phyloP scores from a whole-genome alignment of 1,140 invertebrate species.

The Oedothorax gibbosus region DNA sequence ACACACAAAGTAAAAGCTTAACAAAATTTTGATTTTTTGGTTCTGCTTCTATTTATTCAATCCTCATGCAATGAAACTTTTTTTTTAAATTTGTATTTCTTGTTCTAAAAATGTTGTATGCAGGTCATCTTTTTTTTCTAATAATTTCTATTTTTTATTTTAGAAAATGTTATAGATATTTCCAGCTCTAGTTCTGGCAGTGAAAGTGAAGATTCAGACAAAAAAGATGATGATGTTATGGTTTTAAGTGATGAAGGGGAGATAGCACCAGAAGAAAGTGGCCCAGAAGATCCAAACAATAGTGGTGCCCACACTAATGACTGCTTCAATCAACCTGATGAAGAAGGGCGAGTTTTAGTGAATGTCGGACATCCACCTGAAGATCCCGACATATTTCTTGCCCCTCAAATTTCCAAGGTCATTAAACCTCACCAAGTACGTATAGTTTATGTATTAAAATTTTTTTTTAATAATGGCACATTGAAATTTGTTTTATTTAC shows the following conservation, averaged over 20 bases:
- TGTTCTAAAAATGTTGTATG: too few relatives aligned
- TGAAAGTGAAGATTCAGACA: slow-evolving; percentile 59
- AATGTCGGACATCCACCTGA: slow-evolving; percentile 95
- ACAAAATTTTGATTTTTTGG: too few relatives aligned
- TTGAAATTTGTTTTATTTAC: too few relatives aligned
- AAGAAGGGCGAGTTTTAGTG: slow-evolving; percentile 90
- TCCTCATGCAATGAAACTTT: too few relatives aligned
- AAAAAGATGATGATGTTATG: slow-evolving; percentile 62
- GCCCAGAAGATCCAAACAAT: slow-evolving; percentile 77
- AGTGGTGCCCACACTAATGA: slow-evolving; percentile 70
- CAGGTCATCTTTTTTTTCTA: too few relatives aligned
- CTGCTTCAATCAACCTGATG: slow-evolving; percentile 90
- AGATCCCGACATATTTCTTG: slow-evolving; percentile 93
- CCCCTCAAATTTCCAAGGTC: slow-evolving; percentile 89
- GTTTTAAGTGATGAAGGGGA: slow-evolving; percentile 75
- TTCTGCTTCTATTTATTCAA: too few relatives aligned
- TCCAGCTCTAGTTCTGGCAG: slow-evolving; percentile 50
- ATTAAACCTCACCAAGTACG: slow-evolving; percentile 93
- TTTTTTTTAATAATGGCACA: too few relatives aligned
- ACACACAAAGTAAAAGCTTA: too few relatives aligned
- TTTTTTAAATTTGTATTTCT: too few relatives aligned
- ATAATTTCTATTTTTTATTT: slow-evolving; percentile 1
- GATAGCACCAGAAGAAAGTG: slow-evolving; percentile 75
- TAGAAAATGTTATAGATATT: slow-evolving; percentile 68
- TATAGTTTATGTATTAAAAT: too few relatives aligned